Evolutionary conservation across 2,797 vertebrate genomes (phyloP).

Genomic region (Lindbergichthys nudifrons): DNA sequence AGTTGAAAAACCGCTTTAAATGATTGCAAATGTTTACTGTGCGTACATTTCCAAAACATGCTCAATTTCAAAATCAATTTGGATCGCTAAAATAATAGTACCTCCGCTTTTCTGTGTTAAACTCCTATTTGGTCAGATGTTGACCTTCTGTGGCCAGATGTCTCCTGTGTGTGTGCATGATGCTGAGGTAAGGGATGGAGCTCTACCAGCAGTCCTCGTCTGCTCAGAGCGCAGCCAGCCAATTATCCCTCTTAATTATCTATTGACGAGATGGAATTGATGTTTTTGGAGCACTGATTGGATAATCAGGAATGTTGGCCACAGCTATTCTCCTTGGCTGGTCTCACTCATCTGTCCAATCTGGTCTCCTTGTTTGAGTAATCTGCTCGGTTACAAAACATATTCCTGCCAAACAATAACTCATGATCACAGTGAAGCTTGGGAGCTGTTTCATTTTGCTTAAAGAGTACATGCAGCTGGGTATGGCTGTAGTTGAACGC

Average conservation of each 20-base stretch:
- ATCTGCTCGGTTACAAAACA: conserved; percentile 69
- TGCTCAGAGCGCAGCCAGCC: conserved; percentile 70
- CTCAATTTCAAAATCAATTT: neutral
- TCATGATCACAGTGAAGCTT: conserved; percentile 30
- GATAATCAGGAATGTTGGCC: conserved; percentile 84
- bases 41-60: conserved; percentile 7
- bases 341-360: conserved; percentile 79
- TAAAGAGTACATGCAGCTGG: neutral
- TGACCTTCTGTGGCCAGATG: conserved; percentile 56
- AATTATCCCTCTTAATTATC: conserved; percentile 86
- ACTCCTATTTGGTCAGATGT: conserved; percentile 9
- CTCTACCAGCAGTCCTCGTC: conserved; percentile 68
- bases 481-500: conserved; percentile 26
- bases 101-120: neutral
- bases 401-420: conserved; percentile 66
- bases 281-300: conserved; percentile 83
- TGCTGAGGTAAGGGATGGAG: conserved; percentile 70
- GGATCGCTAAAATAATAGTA: neutral
- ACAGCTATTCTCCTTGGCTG: conserved; percentile 80
- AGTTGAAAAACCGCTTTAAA: neutral
- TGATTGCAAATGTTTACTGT: neutral
- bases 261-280: conserved; percentile 85
- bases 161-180: conserved; percentile 17
- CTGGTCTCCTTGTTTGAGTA: conserved; percentile 73
- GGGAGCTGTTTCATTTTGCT: conserved; percentile 30